These are phyloP conservation scores for Coelogynopora nodosa DNA, from an alignment of 2,888 invertebrate genomes.

Conservation along the genomic window DNA sequence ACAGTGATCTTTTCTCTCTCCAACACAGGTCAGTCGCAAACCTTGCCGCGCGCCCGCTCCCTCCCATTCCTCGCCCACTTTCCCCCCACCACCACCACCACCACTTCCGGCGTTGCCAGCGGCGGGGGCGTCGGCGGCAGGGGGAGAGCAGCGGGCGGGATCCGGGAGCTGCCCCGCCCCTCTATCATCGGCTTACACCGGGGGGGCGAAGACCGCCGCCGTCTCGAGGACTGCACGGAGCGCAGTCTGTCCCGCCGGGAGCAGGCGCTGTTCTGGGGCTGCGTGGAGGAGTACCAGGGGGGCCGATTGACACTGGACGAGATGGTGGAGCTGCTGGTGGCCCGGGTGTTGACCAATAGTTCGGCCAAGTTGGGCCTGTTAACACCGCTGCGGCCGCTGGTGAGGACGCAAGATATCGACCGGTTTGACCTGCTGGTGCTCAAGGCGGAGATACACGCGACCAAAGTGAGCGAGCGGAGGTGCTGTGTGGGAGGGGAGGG, in stretches of 20 bases:
- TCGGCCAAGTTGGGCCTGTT: background rate
- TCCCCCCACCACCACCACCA: too few species aligned
- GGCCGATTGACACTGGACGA: background rate
- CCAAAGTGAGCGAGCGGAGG: too few species aligned
- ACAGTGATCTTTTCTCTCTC: too few species aligned
- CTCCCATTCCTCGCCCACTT: background rate
- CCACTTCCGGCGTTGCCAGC: too few species aligned
- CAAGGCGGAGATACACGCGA: constrained; percentile 11
- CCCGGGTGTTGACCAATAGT: background rate
- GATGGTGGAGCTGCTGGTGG: background rate
- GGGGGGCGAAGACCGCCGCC: background rate
- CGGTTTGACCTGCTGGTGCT: constrained; percentile 1
- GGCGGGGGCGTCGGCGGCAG: too few species aligned
- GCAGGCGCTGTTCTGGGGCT: background rate
- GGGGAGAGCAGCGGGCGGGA: background rate
- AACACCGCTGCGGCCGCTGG: background rate
- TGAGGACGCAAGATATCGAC: background rate
- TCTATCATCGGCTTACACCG: background rate
- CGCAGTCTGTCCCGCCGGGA: background rate
- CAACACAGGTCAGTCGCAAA: background rate
- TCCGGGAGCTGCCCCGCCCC: background rate
- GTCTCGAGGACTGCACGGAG: background rate
- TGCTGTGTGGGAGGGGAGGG: too few species aligned
- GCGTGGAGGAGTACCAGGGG: background rate
- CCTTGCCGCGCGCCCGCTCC: background rate